Conservation (phyloP, 2,797 vertebrate species). For the Sebastes minor region DNA sequence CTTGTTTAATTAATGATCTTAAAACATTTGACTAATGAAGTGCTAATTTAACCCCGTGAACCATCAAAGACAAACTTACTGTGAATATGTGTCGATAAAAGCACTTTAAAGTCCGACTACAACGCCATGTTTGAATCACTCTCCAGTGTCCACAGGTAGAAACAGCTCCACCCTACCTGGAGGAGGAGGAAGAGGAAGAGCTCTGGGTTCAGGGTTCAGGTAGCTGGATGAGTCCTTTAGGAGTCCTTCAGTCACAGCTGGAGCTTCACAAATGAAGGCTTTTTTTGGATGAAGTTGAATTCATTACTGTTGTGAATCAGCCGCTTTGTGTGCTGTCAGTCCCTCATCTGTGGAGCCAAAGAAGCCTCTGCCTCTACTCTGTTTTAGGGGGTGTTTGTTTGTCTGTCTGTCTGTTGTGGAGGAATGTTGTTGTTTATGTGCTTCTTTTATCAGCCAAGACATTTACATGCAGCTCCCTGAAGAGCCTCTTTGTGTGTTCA, state of each 20-base stretch:
- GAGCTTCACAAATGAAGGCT: background rate
- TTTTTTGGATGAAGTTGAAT: slow-evolving; percentile 17
- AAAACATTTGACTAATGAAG: too few relatives aligned
- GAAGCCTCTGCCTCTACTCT: slow-evolving; percentile 12
- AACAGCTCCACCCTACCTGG: slow-evolving; percentile 28
- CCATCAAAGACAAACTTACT: slow-evolving; percentile 36
- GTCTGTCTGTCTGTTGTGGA: slow-evolving; percentile 13
- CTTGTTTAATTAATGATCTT: background rate
- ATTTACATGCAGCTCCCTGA: slow-evolving; percentile 19
- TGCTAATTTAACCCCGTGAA: background rate
- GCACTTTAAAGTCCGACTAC: background rate
- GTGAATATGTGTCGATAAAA: background rate
- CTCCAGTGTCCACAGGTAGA: slow-evolving; percentile 23
- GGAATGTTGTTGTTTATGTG: slow-evolving; percentile 42
- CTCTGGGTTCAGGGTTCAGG: background rate
- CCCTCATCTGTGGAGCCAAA: slow-evolving; percentile 3
- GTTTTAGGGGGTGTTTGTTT: slow-evolving; percentile 7
- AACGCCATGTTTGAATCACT: background rate
- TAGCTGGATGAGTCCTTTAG: background rate
- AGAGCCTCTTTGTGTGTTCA: slow-evolving; percentile 2
- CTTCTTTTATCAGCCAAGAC: background rate
- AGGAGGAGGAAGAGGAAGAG: background rate
- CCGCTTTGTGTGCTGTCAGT: slow-evolving; percentile 44
- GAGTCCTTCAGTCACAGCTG: background rate
- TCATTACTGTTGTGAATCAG: slow-evolving; percentile 31